A percentile compares a stretch with the other conserved stretches of the same genome.
Evolutionary conservation across 1,140 invertebrate species (phyloP).

Genomic region (Heliothis virescens): DNA sequence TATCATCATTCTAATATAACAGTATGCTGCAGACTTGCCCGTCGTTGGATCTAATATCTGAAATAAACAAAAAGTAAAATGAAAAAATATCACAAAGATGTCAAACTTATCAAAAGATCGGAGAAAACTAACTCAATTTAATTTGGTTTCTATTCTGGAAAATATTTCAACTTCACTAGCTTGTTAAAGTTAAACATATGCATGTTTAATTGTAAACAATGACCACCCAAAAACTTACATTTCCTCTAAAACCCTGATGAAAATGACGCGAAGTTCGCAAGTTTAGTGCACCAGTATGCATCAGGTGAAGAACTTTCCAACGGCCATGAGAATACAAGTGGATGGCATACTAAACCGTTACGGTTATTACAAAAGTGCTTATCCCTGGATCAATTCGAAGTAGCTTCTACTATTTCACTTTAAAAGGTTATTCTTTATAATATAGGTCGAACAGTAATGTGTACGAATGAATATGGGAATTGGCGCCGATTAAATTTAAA

Average conservation of each 20-base stretch:
- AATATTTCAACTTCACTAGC: too few species aligned
- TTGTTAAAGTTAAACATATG: too few species aligned
- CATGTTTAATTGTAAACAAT: too few species aligned
- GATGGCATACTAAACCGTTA: slow-evolving; percentile 4
- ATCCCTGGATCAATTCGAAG: not conserved
- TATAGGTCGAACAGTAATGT: not conserved
- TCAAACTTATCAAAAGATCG: too few species aligned
- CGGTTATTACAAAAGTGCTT: not conserved
- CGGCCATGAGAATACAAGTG: not conserved
- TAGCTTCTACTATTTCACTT: not conserved
- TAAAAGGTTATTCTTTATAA: not conserved
- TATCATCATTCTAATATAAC: too few species aligned
- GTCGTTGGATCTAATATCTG: too few species aligned
- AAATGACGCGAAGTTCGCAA: not conserved
- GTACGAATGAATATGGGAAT: not conserved
- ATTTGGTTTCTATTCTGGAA: too few species aligned
- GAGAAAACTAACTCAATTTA: too few species aligned
- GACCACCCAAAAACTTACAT: not conserved
- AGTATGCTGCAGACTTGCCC: too few species aligned
- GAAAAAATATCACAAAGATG: too few species aligned
- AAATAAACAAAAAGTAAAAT: too few species aligned
- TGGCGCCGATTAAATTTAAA: not conserved
- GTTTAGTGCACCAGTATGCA: not conserved
- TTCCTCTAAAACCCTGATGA: not conserved
- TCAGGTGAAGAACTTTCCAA: not conserved